Base-by-base conservation (phyloP, 2,888 invertebrate species). In the Stenodema calcarata region DNA sequence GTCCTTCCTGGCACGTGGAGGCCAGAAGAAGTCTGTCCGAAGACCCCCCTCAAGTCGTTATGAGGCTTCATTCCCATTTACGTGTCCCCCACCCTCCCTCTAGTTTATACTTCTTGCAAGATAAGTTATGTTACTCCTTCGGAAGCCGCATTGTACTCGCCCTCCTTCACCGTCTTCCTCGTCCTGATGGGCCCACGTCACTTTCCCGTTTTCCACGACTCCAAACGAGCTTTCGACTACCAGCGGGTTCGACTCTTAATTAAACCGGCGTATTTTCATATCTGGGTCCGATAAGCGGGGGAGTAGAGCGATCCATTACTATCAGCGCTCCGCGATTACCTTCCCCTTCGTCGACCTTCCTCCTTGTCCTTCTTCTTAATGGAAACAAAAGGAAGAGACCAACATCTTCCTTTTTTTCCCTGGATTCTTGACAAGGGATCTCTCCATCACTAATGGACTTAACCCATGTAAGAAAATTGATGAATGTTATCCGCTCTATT, bases 61-160 rank as follows among this genome's bases (percentile, higher is more conserved):
- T 78, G 78, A 78, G 78, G 78, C 78, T 78, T 78, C 78, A 78
- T 78, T 78, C 78, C 78, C 78, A 78, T 78, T 78, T 78, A 78
- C 78, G 44, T 78, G 78, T 44, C 14, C 35, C 7, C 35, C 78
- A 44, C 78, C 14, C 35, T 35, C 35, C 78, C 78, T 42, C 78
- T 78, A 23, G 78, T 78, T 78, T 78, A 78, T 78, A 78, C 78
- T 76, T 42, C 70, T 73, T 73, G 35, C 73, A 30, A 44, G 78
- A 78, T 78, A 78, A 78, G 78, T 78, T 78, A 78, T 78, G 44
- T 78, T 44, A 78, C 78, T 23, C 3, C 23, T 4, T 16, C 42
- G 11, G 23, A 78, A 23, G 14, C 30, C 3, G 14, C 78, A 44
- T 78, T 78, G 78, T 78, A n/a, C n/a, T n/a, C n/a, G 18, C 44